Base-by-base conservation (phyloP, 2,888 invertebrate species). In the Azorinus chamasolen region DNA sequence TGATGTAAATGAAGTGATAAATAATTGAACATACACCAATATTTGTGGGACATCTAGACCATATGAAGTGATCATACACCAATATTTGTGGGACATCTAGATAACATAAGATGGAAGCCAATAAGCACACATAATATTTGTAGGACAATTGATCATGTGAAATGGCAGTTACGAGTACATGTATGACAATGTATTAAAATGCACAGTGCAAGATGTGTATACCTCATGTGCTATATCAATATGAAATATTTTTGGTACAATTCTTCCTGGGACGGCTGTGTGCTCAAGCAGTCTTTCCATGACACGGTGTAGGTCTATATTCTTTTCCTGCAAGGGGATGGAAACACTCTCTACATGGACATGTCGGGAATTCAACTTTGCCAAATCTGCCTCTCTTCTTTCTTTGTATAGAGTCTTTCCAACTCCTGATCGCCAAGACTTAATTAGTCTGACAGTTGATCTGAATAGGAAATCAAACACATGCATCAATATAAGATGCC, bases 181-280 rank as follows among this genome's bases (percentile, higher is more conserved):
- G 32, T 6, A 32, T 32, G 10, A 32, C 10, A 6, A 32, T 32
- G 32, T 32, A 32, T 32, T 32, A 32, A 32, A n/a, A n/a, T n/a
- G n/a, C n/a, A n/a, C n/a, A n/a, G n/a, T 32, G 10, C 32, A 32
- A 32, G 32, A 4, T 20, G 20, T 22, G 4, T 51, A 3, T 53
- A 87, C 89, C 76, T 87, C 87, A 59, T 86, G 84, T 25, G 85
- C 82, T n/a, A 89, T 71, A 43, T 89, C 85, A 50, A 89, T 70
- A 71, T 88, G 89, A 54, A 85, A 86, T 37, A 89, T 74, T 27
- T 84, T 73, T 10, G 84, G 76, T 14, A 70, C 65, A 16, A 22
- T 24, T 43, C 62, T 54, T 4, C 79, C 72, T 14, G 78, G 78
- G 27, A 54, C 46, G 18, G 55, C 37, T 24, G 79, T 81, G 58